Conservation (phyloP, 2,797 vertebrate species). For the Mycteria americana region DNA sequence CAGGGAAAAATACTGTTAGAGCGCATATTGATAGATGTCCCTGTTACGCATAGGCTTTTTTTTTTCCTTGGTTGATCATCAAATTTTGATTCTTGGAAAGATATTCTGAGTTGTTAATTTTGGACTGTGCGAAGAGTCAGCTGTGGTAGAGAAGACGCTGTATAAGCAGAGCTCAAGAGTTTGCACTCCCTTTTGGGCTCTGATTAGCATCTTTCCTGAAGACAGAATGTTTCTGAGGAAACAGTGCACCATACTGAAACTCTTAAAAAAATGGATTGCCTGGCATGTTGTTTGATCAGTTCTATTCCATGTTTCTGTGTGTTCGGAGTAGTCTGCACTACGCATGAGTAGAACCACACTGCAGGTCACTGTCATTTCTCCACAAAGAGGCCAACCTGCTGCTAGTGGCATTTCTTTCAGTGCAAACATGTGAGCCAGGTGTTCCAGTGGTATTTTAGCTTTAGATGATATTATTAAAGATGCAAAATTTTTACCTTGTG, state of each 20-base stretch:
- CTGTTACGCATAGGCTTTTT: not conserved
- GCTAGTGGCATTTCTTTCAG: not conserved
- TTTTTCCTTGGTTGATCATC: not conserved
- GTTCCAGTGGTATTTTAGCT: not conserved
- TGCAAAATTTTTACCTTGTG: not conserved
- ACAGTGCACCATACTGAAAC: not conserved
- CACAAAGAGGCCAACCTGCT: not conserved
- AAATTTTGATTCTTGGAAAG: not conserved
- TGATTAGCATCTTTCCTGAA: not conserved
- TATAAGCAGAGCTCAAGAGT: not conserved
- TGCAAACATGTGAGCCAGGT: not conserved
- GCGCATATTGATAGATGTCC: not conserved
- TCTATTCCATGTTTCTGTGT: not conserved
- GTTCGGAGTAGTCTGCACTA: not conserved
- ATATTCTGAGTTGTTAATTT: not conserved
- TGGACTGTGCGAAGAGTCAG: not conserved
- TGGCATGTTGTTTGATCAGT: not conserved
- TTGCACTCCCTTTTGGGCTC: not conserved
- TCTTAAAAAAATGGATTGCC: not conserved
- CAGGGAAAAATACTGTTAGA: not conserved
- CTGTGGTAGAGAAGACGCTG: not conserved
- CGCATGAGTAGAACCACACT: accelerated
- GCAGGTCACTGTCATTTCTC: not conserved
- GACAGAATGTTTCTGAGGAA: not conserved
- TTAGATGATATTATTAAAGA: not conserved